These are phyloP conservation scores for Ibycter americanus DNA, from an alignment of 2,797 vertebrate genomes.

Conservation along the genomic window DNA sequence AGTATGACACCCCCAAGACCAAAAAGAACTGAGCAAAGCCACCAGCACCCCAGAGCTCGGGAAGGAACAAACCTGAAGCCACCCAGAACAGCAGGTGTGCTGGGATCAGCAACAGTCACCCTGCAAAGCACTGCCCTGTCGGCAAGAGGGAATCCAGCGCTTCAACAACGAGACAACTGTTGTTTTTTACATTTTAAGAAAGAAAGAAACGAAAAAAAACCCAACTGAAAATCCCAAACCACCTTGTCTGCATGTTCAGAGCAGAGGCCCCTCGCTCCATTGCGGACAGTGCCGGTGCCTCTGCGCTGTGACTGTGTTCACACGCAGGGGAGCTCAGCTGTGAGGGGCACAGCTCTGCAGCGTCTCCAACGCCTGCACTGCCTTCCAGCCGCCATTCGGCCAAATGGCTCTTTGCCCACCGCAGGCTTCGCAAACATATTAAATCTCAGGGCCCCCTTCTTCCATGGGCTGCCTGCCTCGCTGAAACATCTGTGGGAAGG, in stretches of 20 bases:
- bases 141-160: accelerated
- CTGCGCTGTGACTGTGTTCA: not conserved
- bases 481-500: not conserved
- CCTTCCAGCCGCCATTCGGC: not conserved
- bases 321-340: not conserved
- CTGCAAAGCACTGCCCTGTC: not conserved
- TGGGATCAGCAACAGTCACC: not conserved
- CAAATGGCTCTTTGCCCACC: not conserved
- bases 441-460: not conserved
- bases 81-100: not conserved
- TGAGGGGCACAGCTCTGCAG: not conserved
- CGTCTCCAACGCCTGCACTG: not conserved
- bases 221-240: not conserved
- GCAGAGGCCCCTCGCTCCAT: not conserved
- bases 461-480: not conserved
- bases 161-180: too few species aligned
- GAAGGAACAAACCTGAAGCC: not conserved
- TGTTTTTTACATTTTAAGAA: not conserved
- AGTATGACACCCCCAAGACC: constrained; percentile 90
- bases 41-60: not conserved
- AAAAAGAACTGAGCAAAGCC: constrained; percentile 88
- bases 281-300: not conserved
- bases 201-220: not conserved
- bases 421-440: not conserved
- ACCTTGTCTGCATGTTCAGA: not conserved